Percentiles rank a stretch among this genome's conserved stretches.
Evolutionary conservation across 2,797 vertebrate genomes (phyloP).

Genomic region (Microhierax caerulescens): DNA sequence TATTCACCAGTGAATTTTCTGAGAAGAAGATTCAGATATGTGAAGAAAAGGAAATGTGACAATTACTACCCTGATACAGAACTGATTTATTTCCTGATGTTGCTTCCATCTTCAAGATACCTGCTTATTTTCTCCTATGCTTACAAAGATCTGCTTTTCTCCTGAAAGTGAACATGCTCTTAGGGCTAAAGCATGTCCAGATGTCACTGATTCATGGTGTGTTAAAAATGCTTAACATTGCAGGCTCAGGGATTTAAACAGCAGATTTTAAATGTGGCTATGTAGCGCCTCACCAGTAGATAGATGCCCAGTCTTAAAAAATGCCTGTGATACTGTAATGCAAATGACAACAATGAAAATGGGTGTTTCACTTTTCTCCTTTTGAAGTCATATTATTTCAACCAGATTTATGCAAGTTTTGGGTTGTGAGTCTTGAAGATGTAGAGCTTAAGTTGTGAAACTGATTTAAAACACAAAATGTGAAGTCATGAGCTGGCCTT

Average conservation of each 20-base stretch:
- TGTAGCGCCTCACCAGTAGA: background rate
- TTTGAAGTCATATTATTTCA: background rate
- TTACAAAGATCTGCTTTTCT: background rate
- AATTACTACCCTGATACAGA: background rate
- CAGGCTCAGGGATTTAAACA: background rate
- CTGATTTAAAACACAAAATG: background rate
- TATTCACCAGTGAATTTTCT: background rate
- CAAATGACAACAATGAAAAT: background rate
- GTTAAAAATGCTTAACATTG: background rate
- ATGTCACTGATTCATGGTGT: background rate
- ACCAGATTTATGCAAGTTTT: background rate
- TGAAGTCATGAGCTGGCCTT: background rate
- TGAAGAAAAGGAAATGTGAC: background rate
- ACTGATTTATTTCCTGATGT: background rate
- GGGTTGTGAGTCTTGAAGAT: background rate
- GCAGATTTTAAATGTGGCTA: background rate
- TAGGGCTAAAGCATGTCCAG: background rate
- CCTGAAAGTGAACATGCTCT: background rate
- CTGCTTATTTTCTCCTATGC: background rate
- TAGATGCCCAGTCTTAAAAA: background rate
- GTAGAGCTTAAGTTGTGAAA: background rate
- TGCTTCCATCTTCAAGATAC: background rate
- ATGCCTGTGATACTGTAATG: background rate
- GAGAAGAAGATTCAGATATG: conserved; percentile 7
- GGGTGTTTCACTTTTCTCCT: background rate